Base-by-base conservation (phyloP, 2,113 vertebrate genomes). In the Bagarius yarrelli region DNA sequence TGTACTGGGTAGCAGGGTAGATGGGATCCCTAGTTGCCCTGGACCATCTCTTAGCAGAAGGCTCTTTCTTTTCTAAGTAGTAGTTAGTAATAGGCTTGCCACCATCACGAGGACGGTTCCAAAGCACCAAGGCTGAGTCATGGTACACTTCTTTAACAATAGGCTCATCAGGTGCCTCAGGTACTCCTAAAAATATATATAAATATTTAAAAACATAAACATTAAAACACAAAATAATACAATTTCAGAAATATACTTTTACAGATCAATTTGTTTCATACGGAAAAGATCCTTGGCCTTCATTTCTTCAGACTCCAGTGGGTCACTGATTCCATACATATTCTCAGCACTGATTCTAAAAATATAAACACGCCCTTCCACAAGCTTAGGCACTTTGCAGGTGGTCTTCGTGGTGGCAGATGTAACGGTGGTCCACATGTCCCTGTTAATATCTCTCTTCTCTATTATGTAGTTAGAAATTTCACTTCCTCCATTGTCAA, bases 21-120 rank as follows among this genome's bases (percentile, higher is more conserved):
- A 99, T 95, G 0, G 91, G 92, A 4, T 99, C 97, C 89, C 90
- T 96, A 64, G 96, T 96, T 83, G 90, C 96, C 87, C 92, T 94
- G 70, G 91, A 94, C 97, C 98, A 99, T 89, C 94, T 92, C 84
- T 96, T 97, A 84, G 96, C 93, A 88, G 93, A 93, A 15, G 95
- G 94, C 90, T 99, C 98, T 77, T 95, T 99, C 93, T 96, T 99
- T 88, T 99, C 98, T 56, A 99, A 88, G 85, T 97, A 94, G 66
- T 99, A 99, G 87, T 96, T 97, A 77, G 93, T 97, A 88, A 99
- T 99, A 67, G 98, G 98, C 83, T 98, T 99, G 76, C 98, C 98
- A 63, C 98, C 98, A 84, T 99, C 97, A 44, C 94, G 93, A 63
- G 98, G 98, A 47, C 95, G 93, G 76, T 94, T 98, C 98, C 98